A percentile compares a stretch with the other conserved stretches of the same genome.
Evolutionary conservation across 2,113 vertebrate genomes (phyloP).

Genomic region (Corythornis vintsioides): DNA sequence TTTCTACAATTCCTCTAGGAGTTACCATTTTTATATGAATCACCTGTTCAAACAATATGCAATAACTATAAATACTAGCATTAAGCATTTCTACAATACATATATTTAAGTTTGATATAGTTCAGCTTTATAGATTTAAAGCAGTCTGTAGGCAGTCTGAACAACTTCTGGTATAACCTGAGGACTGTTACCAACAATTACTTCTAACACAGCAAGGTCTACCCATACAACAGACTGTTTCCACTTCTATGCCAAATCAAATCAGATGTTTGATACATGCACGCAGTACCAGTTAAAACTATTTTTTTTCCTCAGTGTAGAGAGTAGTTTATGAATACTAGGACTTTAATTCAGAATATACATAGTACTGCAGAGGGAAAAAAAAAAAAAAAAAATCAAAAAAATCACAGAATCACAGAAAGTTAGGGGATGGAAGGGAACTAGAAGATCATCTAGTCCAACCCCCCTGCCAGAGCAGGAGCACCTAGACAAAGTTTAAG

Average conservation of each 20-base stretch:
- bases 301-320: background rate
- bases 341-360: background rate
- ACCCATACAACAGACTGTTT: background rate
- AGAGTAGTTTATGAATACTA: background rate
- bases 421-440: no score
- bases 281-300: background rate
- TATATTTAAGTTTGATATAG: background rate
- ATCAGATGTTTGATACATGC: background rate
- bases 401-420: no score
- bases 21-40: slow-evolving; percentile 98
- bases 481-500: background rate
- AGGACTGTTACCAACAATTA: background rate
- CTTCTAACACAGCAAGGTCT: background rate
- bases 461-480: no score
- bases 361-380: background rate
- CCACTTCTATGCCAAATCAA: background rate
- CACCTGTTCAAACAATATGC: slow-evolving; percentile 81
- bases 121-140: background rate
- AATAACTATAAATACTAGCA: background rate
- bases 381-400: no score
- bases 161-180: background rate
- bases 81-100: background rate
- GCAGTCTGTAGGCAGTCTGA: background rate
- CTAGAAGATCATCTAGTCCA: no score
- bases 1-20: slow-evolving; percentile 94